phyloP scores from a whole-genome alignment of 2,113 vertebrate genomes.

The Myxocyprinus asiaticus region DNA sequence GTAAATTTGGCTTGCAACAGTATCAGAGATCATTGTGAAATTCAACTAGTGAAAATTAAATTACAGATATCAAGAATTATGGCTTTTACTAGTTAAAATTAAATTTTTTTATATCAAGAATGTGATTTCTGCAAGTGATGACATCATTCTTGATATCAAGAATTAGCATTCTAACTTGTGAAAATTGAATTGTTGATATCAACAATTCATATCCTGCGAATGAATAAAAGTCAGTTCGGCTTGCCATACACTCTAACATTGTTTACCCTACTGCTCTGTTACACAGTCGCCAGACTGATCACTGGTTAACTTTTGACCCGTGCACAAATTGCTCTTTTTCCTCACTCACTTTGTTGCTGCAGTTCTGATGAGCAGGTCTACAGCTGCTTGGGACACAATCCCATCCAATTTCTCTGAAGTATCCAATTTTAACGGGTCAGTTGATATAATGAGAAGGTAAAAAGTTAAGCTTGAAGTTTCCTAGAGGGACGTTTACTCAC shows the following conservation, averaged over 20 bases:
- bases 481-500: constrained; percentile 49
- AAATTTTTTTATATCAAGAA: too few relatives aligned
- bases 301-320: background rate
- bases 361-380: constrained; percentile 5
- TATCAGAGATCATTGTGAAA: too few relatives aligned
- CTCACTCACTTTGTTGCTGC: background rate
- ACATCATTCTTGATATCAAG: too few relatives aligned
- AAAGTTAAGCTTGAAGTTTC: constrained; percentile 5
- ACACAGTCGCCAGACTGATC: background rate
- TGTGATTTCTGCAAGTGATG: too few relatives aligned
- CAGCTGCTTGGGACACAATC: background rate
- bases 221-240: too few relatives aligned
- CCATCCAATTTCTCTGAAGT: constrained; percentile 16
- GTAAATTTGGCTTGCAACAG: too few relatives aligned
- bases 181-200: too few relatives aligned
- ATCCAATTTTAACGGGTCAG: constrained; percentile 21
- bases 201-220: too few relatives aligned
- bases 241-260: background rate
- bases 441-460: background rate
- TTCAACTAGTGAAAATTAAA: too few relatives aligned
- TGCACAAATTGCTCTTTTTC: background rate
- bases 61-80: too few relatives aligned
- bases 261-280: background rate
- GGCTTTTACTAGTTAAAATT: too few relatives aligned
- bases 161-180: too few relatives aligned